Base-by-base conservation (phyloP, 2,113 vertebrate species). In the Oriolus oriolus region DNA sequence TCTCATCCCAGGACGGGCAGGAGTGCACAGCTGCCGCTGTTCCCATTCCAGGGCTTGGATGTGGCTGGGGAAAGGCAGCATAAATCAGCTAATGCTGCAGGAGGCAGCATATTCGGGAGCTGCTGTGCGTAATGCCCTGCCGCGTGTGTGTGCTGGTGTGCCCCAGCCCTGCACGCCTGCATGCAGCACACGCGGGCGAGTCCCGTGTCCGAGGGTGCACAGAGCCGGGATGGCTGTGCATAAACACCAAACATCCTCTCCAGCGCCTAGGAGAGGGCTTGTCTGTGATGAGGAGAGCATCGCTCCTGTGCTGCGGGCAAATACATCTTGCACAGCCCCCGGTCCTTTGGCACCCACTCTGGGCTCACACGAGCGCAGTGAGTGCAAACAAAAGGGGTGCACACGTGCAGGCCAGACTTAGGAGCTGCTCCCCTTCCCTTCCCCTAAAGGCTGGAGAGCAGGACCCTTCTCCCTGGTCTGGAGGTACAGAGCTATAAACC, bases 31-130 rank as follows among this genome's bases (percentile, higher is more conserved):
- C 81, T 82, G 78, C 93, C 24, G 61, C 87, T 73, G 54, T 49
- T 97, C 87, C 79, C 88, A 79, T 89, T 95, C 84, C 85, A 94
- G 93, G 76, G 85, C 87, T 59, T 68, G 92, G 81, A 83, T 77
- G 33, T 88, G 85, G 75, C 84, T 78, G 78, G 89, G 68, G 77
- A 94, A 93, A 94, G 59, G 89, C 92, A 79, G 92, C 82, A 90
- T 75, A 95, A 95, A 96, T 95, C 95, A 91, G 95, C 86, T 66
- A 71, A 89, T 90, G 78, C 93, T 95, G 95, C 96, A 94, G 95
- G 91, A 66, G 80, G 87, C 80, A 93, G 82, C 66, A 13, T 27
- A 95, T 59, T 87, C 1, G 2, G 68, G 87, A 96, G 84, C 90
- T 60, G 93, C 93, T 91, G 88, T 71, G 78, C 22, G n/a, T 90